Evolutionary conservation across 2,888 invertebrate genomes (phyloP).

Genomic region (Morpho achilles): DNA sequence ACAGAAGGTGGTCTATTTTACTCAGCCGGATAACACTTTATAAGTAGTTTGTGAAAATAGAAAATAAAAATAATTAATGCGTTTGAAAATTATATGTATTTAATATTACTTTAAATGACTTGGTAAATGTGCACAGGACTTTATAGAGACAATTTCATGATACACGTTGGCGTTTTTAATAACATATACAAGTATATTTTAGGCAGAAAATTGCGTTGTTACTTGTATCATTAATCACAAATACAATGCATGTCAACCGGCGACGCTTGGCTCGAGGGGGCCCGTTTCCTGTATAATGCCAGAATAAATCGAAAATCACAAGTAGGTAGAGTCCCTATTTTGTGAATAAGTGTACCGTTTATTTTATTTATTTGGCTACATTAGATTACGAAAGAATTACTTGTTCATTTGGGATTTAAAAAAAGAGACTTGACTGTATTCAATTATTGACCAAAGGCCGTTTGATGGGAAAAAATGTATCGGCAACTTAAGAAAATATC

Average conservation of each 20-base stretch:
- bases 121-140: neutral
- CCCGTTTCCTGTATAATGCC: constrained; percentile 65
- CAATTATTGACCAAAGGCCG: too few species aligned
- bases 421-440: too few species aligned
- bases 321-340: constrained; percentile 24
- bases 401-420: too few species aligned
- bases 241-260: constrained; percentile 69
- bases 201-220: constrained; percentile 65
- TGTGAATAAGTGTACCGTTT: constrained; percentile 19
- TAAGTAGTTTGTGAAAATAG: too few species aligned
- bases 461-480: neutral
- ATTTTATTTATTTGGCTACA: constrained; percentile 13
- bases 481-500: too few species aligned
- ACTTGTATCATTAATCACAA: constrained; percentile 63
- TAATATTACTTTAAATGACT: neutral
- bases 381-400: too few species aligned
- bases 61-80: too few species aligned
- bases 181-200: constrained; percentile 37
- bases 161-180: constrained; percentile 25
- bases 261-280: constrained; percentile 64
- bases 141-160: constrained; percentile 15
- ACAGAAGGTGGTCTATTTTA: too few species aligned
- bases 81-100: too few species aligned
- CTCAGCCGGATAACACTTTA: too few species aligned
- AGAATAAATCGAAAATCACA: constrained; percentile 63